Percentiles rank a stretch among this genome's conserved stretches.
Conservation (phyloP, 2,113 vertebrate species). For the Phycodurus eques region DNA sequence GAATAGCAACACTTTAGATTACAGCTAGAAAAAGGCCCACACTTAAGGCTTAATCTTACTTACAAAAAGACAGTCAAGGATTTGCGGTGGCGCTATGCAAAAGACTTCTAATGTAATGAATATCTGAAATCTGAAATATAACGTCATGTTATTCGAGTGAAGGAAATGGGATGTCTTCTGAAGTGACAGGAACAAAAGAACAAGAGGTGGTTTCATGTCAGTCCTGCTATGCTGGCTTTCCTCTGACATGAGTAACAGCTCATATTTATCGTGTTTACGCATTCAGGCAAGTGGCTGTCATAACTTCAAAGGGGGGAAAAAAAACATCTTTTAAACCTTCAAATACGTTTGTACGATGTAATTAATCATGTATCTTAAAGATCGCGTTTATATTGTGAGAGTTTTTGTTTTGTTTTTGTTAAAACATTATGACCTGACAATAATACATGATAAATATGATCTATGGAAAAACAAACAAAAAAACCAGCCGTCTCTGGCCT, state of each 20-base stretch:
- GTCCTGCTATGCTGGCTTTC: not conserved
- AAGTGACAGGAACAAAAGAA: not conserved
- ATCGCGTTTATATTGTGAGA: no score
- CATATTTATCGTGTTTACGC: no score
- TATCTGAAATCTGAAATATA: not conserved
- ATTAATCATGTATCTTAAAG: not conserved
- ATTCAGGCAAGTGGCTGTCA: not conserved
- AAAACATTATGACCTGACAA: no score
- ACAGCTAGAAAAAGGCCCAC: not conserved
- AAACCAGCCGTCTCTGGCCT: no score
- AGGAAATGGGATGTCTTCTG: not conserved
- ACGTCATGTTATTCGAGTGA: not conserved
- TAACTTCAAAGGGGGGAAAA: not conserved
- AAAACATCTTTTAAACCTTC: not conserved
- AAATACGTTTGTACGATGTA: not conserved
- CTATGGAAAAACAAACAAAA: no score
- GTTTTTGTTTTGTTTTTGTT: no score
- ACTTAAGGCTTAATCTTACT: not conserved
- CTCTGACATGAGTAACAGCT: not conserved
- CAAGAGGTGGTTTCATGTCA: not conserved
- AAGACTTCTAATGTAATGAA: not conserved
- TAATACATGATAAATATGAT: no score
- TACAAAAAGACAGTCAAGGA: not conserved
- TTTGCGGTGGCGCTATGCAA: not conserved
- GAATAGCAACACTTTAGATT: conserved; percentile 1